Percentiles rank a stretch among this genome's conserved stretches.
phyloP scores from a whole-genome alignment of 2,888 invertebrate genomes.

The Bembecia ichneumoniformis region DNA sequence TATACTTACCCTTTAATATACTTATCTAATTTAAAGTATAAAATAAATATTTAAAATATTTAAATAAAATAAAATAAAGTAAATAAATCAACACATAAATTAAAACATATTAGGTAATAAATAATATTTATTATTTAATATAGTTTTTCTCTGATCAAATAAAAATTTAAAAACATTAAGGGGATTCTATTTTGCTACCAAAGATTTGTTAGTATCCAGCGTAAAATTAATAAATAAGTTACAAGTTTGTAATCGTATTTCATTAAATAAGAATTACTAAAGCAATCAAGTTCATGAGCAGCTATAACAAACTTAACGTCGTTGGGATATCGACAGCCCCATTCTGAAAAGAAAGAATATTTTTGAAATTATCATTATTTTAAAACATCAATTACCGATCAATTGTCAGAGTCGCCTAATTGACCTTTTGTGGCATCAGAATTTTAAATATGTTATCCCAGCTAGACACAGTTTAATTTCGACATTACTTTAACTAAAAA shows the following conservation, averaged over 20 bases:
- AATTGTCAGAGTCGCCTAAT: background rate
- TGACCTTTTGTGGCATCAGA: background rate
- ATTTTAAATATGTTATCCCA: background rate
- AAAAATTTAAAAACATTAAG: background rate
- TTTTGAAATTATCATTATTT: too few relatives aligned
- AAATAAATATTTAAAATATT: too few relatives aligned
- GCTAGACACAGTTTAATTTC: background rate
- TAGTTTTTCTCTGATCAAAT: background rate
- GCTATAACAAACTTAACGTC: slow-evolving; percentile 14
- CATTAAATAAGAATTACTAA: slow-evolving; percentile 3
- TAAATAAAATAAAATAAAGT: too few relatives aligned
- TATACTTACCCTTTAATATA: too few relatives aligned
- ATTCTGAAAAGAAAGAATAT: slow-evolving; percentile 7
- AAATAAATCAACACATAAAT: too few relatives aligned
- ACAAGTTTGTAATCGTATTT: background rate
- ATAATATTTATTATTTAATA: background rate
- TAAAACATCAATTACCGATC: too few relatives aligned
- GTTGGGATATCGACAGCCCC: slow-evolving; percentile 14
- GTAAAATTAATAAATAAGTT: background rate
- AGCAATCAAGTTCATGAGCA: slow-evolving; percentile 14
- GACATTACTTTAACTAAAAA: background rate
- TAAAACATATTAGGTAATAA: background rate
- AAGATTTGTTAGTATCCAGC: background rate
- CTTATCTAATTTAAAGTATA: too few relatives aligned
- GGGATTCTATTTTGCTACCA: background rate